phyloP scores from a whole-genome alignment of 2,113 vertebrate genomes.

The Acanthisitta chloris region DNA sequence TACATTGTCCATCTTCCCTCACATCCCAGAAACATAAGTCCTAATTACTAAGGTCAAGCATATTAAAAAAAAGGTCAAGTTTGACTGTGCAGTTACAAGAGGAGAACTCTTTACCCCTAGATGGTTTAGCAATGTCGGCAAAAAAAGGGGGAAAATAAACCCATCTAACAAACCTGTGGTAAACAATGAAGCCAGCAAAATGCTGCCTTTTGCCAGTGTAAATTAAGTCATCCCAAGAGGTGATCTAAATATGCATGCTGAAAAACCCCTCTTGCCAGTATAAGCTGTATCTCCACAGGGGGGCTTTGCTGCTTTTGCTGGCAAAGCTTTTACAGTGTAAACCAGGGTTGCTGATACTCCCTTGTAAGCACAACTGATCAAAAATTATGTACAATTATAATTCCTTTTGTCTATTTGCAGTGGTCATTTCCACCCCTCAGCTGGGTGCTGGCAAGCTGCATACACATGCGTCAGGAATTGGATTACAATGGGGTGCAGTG shows the following conservation, averaged over 20 bases:
- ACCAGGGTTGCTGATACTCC: constrained; percentile 3
- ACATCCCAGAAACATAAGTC: not conserved
- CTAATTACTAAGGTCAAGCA: not conserved
- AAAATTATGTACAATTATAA: not conserved
- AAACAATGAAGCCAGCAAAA: constrained; percentile 6
- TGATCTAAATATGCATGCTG: constrained; percentile 33
- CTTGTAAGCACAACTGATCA: constrained; percentile 51
- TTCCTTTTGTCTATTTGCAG: not conserved
- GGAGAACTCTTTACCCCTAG: not conserved
- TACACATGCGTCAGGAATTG: not conserved
- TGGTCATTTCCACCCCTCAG: not conserved
- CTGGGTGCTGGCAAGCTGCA: not conserved
- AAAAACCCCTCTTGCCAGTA: constrained; percentile 29
- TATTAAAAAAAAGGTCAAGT: not conserved
- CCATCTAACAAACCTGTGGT: not conserved
- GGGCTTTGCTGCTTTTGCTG: constrained; percentile 31
- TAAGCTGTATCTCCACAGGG: constrained; percentile 32
- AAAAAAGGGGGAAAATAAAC: fast-evolving
- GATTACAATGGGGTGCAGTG: not conserved
- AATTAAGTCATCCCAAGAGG: constrained; percentile 41
- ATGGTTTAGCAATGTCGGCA: not conserved
- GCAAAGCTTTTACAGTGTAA: constrained; percentile 23
- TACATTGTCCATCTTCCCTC: not conserved
- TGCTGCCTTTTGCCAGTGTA: constrained; percentile 44
- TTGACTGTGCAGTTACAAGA: not conserved